Base-by-base conservation (phyloP, 2,888 invertebrate species). In the Spilarctia lutea region DNA sequence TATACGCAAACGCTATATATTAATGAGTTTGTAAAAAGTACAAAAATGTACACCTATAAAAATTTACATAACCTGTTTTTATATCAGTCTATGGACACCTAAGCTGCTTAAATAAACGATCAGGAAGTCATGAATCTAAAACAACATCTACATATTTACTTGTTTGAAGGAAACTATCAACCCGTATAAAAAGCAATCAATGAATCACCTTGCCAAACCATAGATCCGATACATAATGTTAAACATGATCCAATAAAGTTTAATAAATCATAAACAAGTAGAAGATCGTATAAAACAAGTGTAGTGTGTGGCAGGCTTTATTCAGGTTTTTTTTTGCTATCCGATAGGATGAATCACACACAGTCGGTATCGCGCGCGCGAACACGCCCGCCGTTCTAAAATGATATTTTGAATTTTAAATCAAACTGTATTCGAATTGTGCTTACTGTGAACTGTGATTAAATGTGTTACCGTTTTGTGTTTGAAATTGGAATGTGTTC, bases 301-400 rank as follows among this genome's bases (percentile, higher is more conserved):
- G 35, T 60, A 73, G 85, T 84, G 87, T 85, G 83, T 80, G 81
- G 76, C 84, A 76, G 76, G 74, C 83, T 83, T 85, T 85, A 84
- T 81, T 78, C 81, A 81, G 81, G 79, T 80, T 82, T 86, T 88
- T 87, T 91, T 90, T 81, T 78, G 88, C 88, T 88, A 91, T 88
- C 87, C 85, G 82, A 90, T 90, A 90, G 90, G 93, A 94, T 94
- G 94, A 94, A 91, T 94, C 94, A 94, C 88, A 94, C 88, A 79
- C 92, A 94, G 94, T 94, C 90, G 87, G 88, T 83, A 84, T 84
- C 84, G 87, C 88, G 89, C 91, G 90, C 88, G 89, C 87, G 87
- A 88, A 83, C 81, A 80, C 81, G 84, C 85, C 87, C 85, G 87
- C 83, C 84, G 87, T 86, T 81, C 81, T 77, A 84, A 78, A 86